phyloP scores from a whole-genome alignment of 2,113 vertebrate genomes.

The Nothoprocta pentlandii region DNA sequence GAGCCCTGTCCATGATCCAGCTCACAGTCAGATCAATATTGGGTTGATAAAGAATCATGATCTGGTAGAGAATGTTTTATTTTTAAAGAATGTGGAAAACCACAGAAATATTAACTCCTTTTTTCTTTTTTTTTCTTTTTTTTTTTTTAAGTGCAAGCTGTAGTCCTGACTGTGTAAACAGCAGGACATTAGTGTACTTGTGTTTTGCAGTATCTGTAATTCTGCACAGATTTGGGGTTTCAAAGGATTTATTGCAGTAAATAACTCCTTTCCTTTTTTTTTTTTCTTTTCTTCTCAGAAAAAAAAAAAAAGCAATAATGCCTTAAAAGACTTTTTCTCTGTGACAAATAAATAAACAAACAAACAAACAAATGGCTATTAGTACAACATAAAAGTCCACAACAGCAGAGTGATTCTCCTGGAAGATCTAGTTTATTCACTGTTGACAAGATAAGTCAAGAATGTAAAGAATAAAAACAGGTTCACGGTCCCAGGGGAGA shows the following conservation, averaged over 20 bases:
- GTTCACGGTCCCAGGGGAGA: background rate
- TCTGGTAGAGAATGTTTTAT: conserved; percentile 13
- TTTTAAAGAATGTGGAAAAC: conserved; percentile 13
- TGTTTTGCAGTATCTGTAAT: background rate
- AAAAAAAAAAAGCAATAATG: background rate
- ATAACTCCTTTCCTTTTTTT: background rate
- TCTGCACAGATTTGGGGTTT: background rate
- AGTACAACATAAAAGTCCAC: background rate
- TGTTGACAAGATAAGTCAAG: conserved; percentile 6
- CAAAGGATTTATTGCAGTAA: background rate
- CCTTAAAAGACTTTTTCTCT: background rate
- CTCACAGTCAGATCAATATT: conserved; percentile 50
- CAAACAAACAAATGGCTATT: background rate
- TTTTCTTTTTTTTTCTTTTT: background rate
- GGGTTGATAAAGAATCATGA: background rate
- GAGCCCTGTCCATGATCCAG: conserved; percentile 30
- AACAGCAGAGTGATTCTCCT: background rate
- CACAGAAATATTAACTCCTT: background rate
- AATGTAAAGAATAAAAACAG: conserved; percentile 9
- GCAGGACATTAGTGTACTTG: background rate
- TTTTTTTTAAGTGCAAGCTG: background rate
- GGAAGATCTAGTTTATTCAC: conserved; percentile 23
- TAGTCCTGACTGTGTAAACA: background rate
- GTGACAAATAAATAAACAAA: background rate
- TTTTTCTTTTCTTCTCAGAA: accelerated